Evolutionary conservation across 2,113 vertebrate species (phyloP).

Genomic region (Tragelaphus imberbis): DNA sequence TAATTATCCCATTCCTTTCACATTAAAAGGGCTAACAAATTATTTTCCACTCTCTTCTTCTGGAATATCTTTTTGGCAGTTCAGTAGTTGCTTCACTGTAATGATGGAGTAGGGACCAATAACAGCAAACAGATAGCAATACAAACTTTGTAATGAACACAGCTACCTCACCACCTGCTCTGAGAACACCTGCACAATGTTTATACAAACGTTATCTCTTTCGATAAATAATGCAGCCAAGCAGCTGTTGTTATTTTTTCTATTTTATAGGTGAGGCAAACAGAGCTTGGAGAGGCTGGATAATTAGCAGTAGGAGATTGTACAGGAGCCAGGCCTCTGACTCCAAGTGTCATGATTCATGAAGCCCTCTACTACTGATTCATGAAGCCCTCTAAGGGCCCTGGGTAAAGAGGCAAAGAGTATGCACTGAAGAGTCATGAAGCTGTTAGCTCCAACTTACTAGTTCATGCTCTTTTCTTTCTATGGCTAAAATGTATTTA

Average conservation of each 20-base stretch:
- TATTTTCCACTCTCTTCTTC: not conserved
- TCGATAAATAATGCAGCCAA: not conserved
- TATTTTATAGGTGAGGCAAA: not conserved
- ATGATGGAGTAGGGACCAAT: not conserved
- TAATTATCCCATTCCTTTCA: not conserved
- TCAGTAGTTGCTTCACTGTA: not conserved
- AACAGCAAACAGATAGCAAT: not conserved
- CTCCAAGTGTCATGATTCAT: not conserved
- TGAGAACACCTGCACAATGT: not conserved
- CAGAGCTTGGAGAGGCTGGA: not conserved
- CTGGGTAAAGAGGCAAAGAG: not conserved
- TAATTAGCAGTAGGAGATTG: too few species aligned
- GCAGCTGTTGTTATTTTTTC: not conserved
- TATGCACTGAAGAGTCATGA: not conserved
- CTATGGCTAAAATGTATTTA: not conserved
- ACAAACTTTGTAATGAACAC: not conserved
- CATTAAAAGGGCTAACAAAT: not conserved
- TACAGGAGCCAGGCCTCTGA: not conserved
- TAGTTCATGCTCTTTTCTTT: too few species aligned
- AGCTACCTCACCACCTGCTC: not conserved
- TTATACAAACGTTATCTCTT: not conserved
- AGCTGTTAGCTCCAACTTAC: not conserved
- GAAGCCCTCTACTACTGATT: not conserved
- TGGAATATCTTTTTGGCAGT: not conserved
- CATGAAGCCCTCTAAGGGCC: not conserved